Evolutionary conservation across 2,888 invertebrate genomes (phyloP).

Genomic region (Lamellibrachia columna): DNA sequence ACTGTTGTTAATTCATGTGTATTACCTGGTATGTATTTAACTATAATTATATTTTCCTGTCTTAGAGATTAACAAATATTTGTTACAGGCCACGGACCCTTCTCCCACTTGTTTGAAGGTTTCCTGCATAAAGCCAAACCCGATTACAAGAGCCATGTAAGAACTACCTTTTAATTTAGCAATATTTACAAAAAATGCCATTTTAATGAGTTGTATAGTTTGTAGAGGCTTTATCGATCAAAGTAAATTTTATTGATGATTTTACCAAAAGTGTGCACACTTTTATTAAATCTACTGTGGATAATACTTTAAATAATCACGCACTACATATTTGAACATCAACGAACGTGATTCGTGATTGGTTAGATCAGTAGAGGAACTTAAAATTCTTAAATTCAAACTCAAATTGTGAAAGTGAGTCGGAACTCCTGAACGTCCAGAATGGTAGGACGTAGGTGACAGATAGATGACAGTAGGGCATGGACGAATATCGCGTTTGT

Average conservation of each 20-base stretch:
- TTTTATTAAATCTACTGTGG: too few species aligned
- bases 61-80: neutral
- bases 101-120: slow-evolving; percentile 74
- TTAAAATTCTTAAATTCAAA: too few species aligned
- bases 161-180: neutral
- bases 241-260: too few species aligned
- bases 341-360: too few species aligned
- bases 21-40: neutral
- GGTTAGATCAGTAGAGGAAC: too few species aligned
- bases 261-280: too few species aligned
- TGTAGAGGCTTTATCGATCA: too few species aligned
- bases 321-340: too few species aligned
- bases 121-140: slow-evolving; percentile 58
- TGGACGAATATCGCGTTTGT: neutral
- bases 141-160: slow-evolving; percentile 13
- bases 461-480: neutral
- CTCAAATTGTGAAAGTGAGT: neutral
- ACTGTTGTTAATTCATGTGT: neutral
- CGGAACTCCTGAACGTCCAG: neutral
- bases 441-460: neutral
- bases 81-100: slow-evolving; percentile 72
- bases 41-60: neutral
- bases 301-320: too few species aligned
- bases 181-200: neutral
- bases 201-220: too few species aligned